Base-by-base conservation (phyloP, 2,113 vertebrate genomes). In the Glareola pratincola region DNA sequence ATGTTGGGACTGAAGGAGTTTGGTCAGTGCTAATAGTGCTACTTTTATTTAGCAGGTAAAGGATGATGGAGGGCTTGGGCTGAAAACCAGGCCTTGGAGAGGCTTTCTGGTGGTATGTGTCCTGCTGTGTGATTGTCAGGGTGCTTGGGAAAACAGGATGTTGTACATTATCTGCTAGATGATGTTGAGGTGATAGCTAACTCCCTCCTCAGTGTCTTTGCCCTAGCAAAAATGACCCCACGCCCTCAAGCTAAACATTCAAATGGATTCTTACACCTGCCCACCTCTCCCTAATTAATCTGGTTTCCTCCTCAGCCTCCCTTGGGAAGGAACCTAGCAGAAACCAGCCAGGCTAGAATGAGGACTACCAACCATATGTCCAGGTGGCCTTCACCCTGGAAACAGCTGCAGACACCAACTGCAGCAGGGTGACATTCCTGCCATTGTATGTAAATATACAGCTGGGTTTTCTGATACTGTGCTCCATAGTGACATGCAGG, bases 401-500 rank as follows among this genome's bases (percentile, higher is more conserved):
- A 89, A 74, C 11, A 54, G 14, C 30, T 53, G 64, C 41, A 48
- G 27, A 57, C 30, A 54, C 45, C 36, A 69, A 0, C 16, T 24
- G 29, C 29, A 21, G 27, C 57, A 80, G 23, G 30, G 34, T 68
- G 30, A 24, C 79, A 73, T 92, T 88, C 62, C 32, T 69, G 82
- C 16, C 15, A 12, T 77, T 53, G 64, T 22, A 10, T 2, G 2
- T 63, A 37, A 74, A n/a, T 63, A 30, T 0, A 8, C 5, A 12
- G 1, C 17, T 86, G 29, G 2, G 4, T 73, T 76, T 22, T 56
- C 71, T 57, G 48, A 23, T 36, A 24, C 10, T 14, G 26, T 37
- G 7, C 21, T 68, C 14, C 14, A 5, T 7, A 43, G n/a, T 24
- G 64, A 21, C 1, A 1, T 3, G 1, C 16, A 20, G 6, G 21